Base-by-base conservation (phyloP, 2,797 vertebrate species). In the Eulemur rubriventer region DNA sequence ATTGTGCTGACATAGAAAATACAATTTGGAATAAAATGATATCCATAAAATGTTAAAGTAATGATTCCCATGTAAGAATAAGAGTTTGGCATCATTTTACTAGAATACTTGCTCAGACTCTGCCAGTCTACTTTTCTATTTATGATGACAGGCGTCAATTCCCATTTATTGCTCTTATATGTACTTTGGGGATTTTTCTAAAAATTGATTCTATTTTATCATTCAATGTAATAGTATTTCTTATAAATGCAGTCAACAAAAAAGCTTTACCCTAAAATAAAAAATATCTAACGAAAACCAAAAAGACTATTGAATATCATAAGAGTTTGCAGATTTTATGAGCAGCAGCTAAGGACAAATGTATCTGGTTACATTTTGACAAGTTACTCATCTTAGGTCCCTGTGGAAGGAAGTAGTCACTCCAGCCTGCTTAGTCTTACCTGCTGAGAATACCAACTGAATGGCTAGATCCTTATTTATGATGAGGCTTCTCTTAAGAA, bases 11-110 rank as follows among this genome's bases (percentile, higher is more conserved):
- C 73, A 75, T 17, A 82, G 26, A 72, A 70, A 67, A 75, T 82
- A 92, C 38, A 80, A 70, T 95, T 91, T 94, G 82, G 20, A 97
- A 78, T 75, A 89, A 94, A 83, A 72, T 89, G 16, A 30, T 59
- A 52, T 4, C 4, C 95, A 65, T 80, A 93, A 91, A 93, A 92
- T 88, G 43, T 35, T 82, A 52, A 96, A 41, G 16, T 59, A 24
- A 81, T 69, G 24, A 88, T 95, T 91, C 35, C 1, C 30, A 70
- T 2, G 41, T 65, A 84, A 92, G 72, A 93, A 73, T 89, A 88
- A 85, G 50, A 88, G 1, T 82, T 80, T 89, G 17, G 4, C 6
- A 57, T 6, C 9, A 78, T 95, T 95, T 94, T 87, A 26, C 33
- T 41, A 79, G 91, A 96, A 89, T 87, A 94, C 50, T 87, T 93